Conservation (phyloP, 2,888 invertebrate genomes). For the Polyommatus icarus region DNA sequence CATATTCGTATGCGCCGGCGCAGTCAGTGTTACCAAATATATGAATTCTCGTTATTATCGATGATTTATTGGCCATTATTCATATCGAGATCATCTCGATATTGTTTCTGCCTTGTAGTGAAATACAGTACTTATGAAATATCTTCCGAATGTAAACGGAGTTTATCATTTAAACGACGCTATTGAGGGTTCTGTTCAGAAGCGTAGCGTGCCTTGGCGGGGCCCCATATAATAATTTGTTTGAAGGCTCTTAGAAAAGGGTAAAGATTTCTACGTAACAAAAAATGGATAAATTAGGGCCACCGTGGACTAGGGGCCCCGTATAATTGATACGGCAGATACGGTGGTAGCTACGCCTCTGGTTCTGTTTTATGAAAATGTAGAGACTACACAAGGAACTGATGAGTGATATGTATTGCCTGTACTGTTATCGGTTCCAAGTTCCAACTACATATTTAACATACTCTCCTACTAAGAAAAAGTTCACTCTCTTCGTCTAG, state of each 20-base stretch:
- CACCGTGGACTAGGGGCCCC: too few species aligned
- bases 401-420: background rate
- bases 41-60: background rate
- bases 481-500: too few species aligned
- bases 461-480: too few species aligned
- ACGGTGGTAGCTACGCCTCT: too few species aligned
- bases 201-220: too few species aligned
- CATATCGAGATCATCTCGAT: conserved; percentile 25
- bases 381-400: background rate
- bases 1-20: conserved; percentile 15
- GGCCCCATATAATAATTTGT: too few species aligned
- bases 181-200: background rate
- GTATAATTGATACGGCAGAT: too few species aligned
- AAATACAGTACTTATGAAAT: background rate
- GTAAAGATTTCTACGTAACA: too few species aligned
- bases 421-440: background rate
- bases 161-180: conserved; percentile 6
- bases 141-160: background rate
- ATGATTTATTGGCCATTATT: background rate
- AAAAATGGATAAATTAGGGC: too few species aligned
- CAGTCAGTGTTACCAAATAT: conserved; percentile 18
- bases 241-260: too few species aligned
- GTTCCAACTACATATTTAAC: background rate
- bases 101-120: conserved; percentile 13
- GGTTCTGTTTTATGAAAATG: background rate